phyloP scores from a whole-genome alignment of 1,140 invertebrate genomes.

The Drosophila santomea region DNA sequence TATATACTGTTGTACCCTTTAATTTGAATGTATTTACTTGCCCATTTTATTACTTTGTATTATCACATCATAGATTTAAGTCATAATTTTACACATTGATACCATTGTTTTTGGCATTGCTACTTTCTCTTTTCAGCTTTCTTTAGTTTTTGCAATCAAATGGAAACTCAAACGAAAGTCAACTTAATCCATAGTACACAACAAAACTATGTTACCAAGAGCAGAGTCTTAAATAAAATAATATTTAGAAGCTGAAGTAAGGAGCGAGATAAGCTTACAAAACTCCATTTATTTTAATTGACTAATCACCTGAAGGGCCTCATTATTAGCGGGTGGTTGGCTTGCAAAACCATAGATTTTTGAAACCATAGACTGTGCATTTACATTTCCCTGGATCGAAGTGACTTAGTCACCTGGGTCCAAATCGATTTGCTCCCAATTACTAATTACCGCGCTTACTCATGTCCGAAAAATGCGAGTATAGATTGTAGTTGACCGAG shows the following conservation, averaged over 20 bases:
- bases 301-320: background rate
- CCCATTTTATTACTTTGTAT: too few relatives aligned
- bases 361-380: conserved; percentile 12
- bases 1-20: too few relatives aligned
- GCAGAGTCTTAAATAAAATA: background rate
- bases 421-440: conserved; percentile 53
- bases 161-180: conserved; percentile 58
- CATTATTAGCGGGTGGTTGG: background rate
- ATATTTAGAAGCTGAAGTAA: background rate
- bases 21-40: too few relatives aligned
- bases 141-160: conserved; percentile 31
- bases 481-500: conserved; percentile 54
- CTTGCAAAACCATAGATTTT: background rate
- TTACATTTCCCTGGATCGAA: background rate
- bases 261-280: background rate
- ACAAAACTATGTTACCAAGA: background rate
- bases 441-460: conserved; percentile 57
- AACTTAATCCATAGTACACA: background rate
- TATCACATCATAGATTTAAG: background rate
- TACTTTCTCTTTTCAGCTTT: conserved; percentile 60
- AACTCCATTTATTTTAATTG: background rate
- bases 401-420: conserved; percentile 12
- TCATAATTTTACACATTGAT: conserved; percentile 2
- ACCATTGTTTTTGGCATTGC: conserved; percentile 22
- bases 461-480: conserved; percentile 47